Evolutionary conservation across 2,888 invertebrate genomes (phyloP), one percentile per base, ranked within the genome.

Genomic region (Drosophila merina): DNA sequence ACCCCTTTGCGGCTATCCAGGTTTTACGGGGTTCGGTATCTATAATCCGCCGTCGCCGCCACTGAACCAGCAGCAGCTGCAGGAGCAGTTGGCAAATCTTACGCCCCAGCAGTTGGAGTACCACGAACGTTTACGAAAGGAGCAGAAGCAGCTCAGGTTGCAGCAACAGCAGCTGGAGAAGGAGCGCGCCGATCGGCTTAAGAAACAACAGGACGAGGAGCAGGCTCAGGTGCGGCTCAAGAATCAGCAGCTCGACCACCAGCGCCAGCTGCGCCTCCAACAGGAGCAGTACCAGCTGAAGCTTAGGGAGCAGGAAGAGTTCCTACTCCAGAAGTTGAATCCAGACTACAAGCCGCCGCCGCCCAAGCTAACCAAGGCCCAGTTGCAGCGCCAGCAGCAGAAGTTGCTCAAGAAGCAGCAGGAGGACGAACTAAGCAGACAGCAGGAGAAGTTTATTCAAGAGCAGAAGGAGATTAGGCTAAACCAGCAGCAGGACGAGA

Each of bases 401-500:
- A 4, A 4, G 9, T 0, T 0, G 20, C n/a, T 4, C 1, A 4
- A 14, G 3, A 3, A 38, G 36, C 14, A 26, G 7, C 6, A 51
- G 9, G 25, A 26, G 25, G 31, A 36, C n/a, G 14, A 33, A 7
- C 45, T 25, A 0, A 25, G 36, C 2, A 2, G 8, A 8, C 38
- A 28, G 38, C 48, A 45, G 10, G 9, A 12, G 14, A 14, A 30
- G 30, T 33, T 33, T 30, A 12, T 9, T 5, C 58, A 56, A 42
- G 38, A 77, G 45, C 74, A 67, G 57, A 20, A 50, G 20, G 38
- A 60, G 5, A 44, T 33, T 3, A 10, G 9, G 10, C 10, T 33
- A 1, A 33, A 10, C 3, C 33, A 10, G 10, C 9, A 9, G 9
- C 33, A 33, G 33, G 33, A 33, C 9, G 33, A 33, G 33, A 10